phyloP scores from a whole-genome alignment of 2,888 invertebrate species.

The Tipula confusa region DNA sequence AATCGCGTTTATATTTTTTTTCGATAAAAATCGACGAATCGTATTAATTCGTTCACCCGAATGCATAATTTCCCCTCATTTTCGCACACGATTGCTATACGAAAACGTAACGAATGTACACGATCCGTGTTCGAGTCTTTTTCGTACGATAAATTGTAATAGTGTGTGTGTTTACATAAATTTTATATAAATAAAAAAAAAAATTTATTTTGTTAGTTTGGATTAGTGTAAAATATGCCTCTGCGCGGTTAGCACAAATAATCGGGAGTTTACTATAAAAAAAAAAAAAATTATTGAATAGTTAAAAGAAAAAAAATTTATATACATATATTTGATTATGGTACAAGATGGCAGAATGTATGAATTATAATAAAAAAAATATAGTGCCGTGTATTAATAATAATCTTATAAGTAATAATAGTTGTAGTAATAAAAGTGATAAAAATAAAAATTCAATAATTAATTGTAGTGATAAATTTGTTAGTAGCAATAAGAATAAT shows the following conservation, averaged over 20 bases:
- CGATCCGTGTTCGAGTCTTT: background rate
- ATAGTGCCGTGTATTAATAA: constrained; percentile 13
- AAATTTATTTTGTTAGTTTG: background rate
- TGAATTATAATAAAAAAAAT: constrained; percentile 55
- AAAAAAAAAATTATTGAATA: background rate
- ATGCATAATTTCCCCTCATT: background rate
- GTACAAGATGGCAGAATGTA: constrained; percentile 76
- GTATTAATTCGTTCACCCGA: background rate
- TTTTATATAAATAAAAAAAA: background rate
- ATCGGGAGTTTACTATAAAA: background rate
- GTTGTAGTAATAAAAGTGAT: constrained; percentile 32
- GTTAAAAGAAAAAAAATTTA: background rate
- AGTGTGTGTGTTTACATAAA: background rate
- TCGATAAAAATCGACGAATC: background rate
- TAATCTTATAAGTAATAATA: constrained; percentile 34
- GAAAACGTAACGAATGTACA: background rate
- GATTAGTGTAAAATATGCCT: constrained; percentile 29
- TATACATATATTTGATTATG: constrained; percentile 32
- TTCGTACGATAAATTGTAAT: background rate
- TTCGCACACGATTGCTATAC: background rate
- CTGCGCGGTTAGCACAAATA: constrained; percentile 26
- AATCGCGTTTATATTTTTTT: background rate
- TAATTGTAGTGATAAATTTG: constrained; percentile 28
- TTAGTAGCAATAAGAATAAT: constrained; percentile 26
- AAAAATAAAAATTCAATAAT: constrained; percentile 31